Evolutionary conservation across 2,797 vertebrate genomes (phyloP).

Genomic region (Acrossocheilus fasciatus): DNA sequence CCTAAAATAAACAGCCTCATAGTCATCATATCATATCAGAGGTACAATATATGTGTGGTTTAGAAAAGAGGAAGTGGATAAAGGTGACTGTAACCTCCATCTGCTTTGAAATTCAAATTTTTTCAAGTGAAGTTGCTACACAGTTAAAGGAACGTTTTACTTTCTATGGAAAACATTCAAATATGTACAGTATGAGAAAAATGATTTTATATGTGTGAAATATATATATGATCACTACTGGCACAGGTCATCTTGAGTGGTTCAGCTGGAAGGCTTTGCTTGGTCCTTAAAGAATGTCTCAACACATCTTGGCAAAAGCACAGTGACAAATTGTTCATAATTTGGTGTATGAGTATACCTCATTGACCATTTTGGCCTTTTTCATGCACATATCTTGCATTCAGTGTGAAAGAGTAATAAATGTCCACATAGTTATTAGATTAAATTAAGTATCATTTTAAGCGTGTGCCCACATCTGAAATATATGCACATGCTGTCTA

Average conservation of each 20-base stretch:
- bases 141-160: neutral
- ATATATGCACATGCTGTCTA: neutral
- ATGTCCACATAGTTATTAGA: too few relatives aligned
- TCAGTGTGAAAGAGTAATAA: too few relatives aligned
- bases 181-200: neutral
- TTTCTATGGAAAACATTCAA: neutral
- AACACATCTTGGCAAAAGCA: too few relatives aligned
- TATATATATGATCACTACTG: too few relatives aligned
- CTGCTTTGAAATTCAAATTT: neutral
- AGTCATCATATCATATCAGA: slow-evolving; percentile 76
- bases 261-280: too few relatives aligned
- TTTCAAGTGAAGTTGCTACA: neutral
- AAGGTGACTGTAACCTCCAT: neutral
- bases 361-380: too few relatives aligned
- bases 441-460: neutral
- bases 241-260: too few relatives aligned
- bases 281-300: too few relatives aligned
- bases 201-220: too few relatives aligned
- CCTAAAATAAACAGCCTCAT: slow-evolving; percentile 41
- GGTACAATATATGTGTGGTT: slow-evolving; percentile 63
- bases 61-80: slow-evolving; percentile 55
- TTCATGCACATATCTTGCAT: too few relatives aligned
- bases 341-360: too few relatives aligned
- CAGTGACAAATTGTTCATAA: too few relatives aligned
- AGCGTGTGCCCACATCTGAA: neutral